phyloP scores from a whole-genome alignment of 2,113 vertebrate species.

The Callorhinus ursinus region DNA sequence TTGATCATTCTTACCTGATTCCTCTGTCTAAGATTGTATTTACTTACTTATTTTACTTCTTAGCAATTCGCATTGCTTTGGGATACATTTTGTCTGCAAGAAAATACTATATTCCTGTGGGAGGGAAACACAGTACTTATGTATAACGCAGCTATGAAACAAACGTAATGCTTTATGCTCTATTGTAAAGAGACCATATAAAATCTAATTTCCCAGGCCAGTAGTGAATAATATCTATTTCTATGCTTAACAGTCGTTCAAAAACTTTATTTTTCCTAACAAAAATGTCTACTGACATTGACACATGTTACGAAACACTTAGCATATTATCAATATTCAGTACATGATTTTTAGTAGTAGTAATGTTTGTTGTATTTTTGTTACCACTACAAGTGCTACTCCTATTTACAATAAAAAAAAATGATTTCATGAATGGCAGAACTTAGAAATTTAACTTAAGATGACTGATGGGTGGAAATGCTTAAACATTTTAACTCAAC shows the following conservation, averaged over 20 bases:
- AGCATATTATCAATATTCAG: background rate
- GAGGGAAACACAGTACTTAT: background rate
- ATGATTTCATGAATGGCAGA: background rate
- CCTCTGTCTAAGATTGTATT: background rate
- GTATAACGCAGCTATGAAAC: background rate
- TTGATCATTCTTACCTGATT: constrained; percentile 46
- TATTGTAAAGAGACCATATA: background rate
- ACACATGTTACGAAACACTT: background rate
- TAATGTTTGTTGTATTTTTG: background rate
- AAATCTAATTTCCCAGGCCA: constrained; percentile 23
- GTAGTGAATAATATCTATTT: background rate
- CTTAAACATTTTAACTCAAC: background rate
- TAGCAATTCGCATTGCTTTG: background rate
- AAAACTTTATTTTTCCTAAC: constrained; percentile 12
- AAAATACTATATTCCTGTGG: constrained; percentile 8
- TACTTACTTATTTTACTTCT: background rate
- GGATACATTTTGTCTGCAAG: background rate
- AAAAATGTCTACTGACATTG: background rate
- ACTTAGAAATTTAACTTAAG: background rate
- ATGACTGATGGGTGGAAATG: background rate
- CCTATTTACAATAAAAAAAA: background rate
- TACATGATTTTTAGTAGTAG: background rate
- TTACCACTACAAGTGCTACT: background rate
- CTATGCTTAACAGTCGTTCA: background rate
- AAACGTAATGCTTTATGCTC: background rate